Base-by-base conservation (phyloP, 2,797 vertebrate species). In the Catharus ustulatus region DNA sequence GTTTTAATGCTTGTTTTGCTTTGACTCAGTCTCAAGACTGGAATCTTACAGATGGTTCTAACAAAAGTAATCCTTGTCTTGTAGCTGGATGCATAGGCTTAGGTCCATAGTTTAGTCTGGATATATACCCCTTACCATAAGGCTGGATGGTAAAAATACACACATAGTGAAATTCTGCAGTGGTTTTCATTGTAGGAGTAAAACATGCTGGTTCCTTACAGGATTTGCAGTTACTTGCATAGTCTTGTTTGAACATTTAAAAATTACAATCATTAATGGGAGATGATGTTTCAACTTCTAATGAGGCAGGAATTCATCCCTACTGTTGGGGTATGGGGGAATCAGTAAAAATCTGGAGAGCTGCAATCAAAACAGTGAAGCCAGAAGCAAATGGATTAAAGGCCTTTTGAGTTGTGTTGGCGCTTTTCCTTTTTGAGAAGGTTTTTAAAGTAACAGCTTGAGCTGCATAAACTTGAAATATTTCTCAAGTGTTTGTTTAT, bases 401-500 rank as follows among this genome's bases (percentile, higher is more conserved):
- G 84, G 80, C 75, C 84, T 87, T 91, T 92, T 80, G 78, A 89
- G 51, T 90, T 88, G 64, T 57, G 40, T 77, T 95, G 94, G 77
- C 79, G 84, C 49, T 78, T 77, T 71, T 94, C 80, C 63, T 75
- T 90, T 93, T 84, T 81, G 64, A 95, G 87, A 71, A 93, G 58
- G 49, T 90, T 97, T 97, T 94, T 91, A 86, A 94, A 95, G 71
- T 75, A 95, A 89, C 84, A 94, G 81, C 78, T 89, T 93, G 83
- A 87, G 83, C 86, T 95, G 87, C 83, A 76, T 96, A 94, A 94
- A 96, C 92, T 95, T 94, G 81, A 96, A 96, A 95, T 97, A 93
- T 88, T 95, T 96, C 91, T 96, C 72, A 97, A 95, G 94, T 96
- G 94, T 96, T 95, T 97, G 96, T 96, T 96, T 95, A 92, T 94